phyloP scores from a whole-genome alignment of 2,888 invertebrate species.

The Drosophila prostipennis region DNA sequence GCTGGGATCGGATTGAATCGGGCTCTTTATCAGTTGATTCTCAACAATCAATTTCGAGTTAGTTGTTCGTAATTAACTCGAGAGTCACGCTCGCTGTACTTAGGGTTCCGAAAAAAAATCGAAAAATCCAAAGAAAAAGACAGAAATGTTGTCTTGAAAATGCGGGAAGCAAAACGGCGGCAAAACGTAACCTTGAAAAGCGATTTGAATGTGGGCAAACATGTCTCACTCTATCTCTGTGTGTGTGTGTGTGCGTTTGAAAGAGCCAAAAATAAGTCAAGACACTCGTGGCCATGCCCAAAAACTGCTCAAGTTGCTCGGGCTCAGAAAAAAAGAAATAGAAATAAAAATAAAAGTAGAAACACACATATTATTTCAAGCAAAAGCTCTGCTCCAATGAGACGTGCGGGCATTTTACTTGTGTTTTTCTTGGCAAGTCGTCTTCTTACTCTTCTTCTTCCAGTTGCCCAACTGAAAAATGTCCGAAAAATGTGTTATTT shows the following conservation, averaged over 20 bases:
- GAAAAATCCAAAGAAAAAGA: neutral
- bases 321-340: conserved; percentile 16
- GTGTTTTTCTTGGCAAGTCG: conserved; percentile 31
- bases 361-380: neutral
- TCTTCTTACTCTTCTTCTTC: conserved; percentile 26
- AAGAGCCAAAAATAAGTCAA: conserved; percentile 58
- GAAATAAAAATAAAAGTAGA: conserved; percentile 33
- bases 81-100: conserved; percentile 46
- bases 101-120: conserved; percentile 17
- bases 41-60: conserved; percentile 49
- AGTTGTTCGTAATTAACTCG: conserved; percentile 47
- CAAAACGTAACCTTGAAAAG: conserved; percentile 70
- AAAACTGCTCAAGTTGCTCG: conserved; percentile 37
- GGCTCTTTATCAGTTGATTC: conserved; percentile 52
- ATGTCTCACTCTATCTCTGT: conserved; percentile 35
- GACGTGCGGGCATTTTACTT: conserved; percentile 33
- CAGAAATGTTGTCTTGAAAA: conserved; percentile 39
- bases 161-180: conserved; percentile 60
- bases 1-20: conserved; percentile 13
- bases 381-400: conserved; percentile 21
- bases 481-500: conserved; percentile 44
- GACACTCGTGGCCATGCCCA: conserved; percentile 46
- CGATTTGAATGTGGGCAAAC: conserved; percentile 54
- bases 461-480: conserved; percentile 31
- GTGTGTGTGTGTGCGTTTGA: conserved; percentile 25